A percentile compares a stretch with the other conserved stretches of the same genome.
Evolutionary conservation across 2,797 vertebrate genomes (phyloP).

Genomic region (Sebastes hopkinsi): DNA sequence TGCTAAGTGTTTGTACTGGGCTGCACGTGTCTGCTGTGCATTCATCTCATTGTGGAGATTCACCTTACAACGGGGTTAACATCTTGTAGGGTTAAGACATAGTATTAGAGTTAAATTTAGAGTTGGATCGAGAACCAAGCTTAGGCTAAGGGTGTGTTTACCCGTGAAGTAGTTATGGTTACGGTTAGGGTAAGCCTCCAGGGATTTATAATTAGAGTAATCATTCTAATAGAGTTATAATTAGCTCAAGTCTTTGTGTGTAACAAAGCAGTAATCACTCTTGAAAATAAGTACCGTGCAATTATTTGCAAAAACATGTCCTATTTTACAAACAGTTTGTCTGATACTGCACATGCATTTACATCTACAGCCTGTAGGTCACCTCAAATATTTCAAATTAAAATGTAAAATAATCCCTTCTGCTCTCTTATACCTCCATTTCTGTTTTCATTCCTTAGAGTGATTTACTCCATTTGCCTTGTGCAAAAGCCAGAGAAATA

Average conservation of each 20-base stretch:
- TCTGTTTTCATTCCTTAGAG: neutral
- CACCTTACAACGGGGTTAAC: neutral
- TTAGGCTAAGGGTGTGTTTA: neutral
- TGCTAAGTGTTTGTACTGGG: neutral
- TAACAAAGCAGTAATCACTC: neutral
- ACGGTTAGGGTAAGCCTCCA: neutral
- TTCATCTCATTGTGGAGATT: neutral
- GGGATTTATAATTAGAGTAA: neutral
- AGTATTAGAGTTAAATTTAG: neutral
- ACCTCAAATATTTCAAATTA: neutral
- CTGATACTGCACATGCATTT: neutral
- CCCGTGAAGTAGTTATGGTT: neutral
- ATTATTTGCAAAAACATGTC: neutral
- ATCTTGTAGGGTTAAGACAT: neutral
- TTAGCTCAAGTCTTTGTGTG: slow-evolving; percentile 2
- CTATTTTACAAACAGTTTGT: neutral
- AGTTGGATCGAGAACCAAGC: neutral
- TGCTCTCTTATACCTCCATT: neutral
- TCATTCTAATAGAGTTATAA: slow-evolving; percentile 15
- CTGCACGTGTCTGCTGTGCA: neutral
- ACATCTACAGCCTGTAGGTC: neutral
- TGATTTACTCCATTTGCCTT: neutral
- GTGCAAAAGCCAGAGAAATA: neutral
- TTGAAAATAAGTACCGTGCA: neutral
- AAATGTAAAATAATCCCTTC: neutral